phyloP scores from a whole-genome alignment of 2,113 vertebrate genomes.

The Podarcis muralis region DNA sequence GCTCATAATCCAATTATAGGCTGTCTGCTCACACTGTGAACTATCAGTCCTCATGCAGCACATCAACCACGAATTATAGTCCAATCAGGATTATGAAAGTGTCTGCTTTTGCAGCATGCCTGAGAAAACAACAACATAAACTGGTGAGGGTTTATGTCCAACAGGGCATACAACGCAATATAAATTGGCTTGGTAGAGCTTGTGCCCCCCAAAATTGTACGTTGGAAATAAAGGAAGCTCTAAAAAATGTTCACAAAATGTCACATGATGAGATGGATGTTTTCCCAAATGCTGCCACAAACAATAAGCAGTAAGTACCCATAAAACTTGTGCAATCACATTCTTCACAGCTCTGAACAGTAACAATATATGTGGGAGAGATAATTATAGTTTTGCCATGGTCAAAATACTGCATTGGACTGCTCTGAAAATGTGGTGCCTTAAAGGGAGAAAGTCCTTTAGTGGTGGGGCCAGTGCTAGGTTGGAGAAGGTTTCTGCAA shows the following conservation, averaged over 20 bases:
- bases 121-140: not conserved
- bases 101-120: too few relatives aligned
- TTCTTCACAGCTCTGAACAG: not conserved
- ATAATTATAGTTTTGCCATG: not conserved
- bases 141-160: not conserved
- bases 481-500: too few relatives aligned
- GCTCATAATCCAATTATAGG: not conserved
- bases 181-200: not conserved
- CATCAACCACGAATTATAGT: not conserved
- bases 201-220: not conserved
- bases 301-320: not conserved
- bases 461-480: too few relatives aligned
- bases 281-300: not conserved
- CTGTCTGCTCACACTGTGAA: not conserved
- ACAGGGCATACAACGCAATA: not conserved
- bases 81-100: too few relatives aligned
- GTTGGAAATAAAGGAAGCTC: not conserved
- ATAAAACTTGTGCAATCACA: not conserved
- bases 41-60: not conserved
- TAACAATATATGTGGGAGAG: not conserved
- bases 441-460: too few relatives aligned
- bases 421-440: too few relatives aligned
- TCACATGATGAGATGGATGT: not conserved
- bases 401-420: too few relatives aligned
- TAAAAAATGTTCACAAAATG: not conserved